Conservation (phyloP, 2,113 vertebrate genomes). For the Stigmatopora nigra region DNA sequence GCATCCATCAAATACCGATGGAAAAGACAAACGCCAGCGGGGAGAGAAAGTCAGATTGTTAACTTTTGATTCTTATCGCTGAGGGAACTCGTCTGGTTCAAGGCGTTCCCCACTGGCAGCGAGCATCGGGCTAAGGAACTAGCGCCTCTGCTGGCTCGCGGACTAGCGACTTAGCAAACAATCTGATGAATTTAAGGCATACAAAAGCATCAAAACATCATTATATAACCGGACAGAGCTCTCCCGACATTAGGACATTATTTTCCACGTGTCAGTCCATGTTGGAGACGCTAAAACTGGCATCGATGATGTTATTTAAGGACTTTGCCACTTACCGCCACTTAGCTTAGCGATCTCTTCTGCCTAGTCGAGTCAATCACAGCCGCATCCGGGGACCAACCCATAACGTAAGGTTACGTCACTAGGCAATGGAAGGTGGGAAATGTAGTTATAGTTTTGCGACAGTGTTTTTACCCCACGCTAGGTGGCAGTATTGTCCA, state of each 20-base stretch:
- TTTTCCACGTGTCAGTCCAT: background rate
- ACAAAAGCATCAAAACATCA: background rate
- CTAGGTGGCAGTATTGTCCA: conserved; percentile 34
- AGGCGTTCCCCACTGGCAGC: conserved; percentile 57
- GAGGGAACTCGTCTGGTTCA: conserved; percentile 30
- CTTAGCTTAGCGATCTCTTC: conserved; percentile 59
- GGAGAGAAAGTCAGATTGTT: background rate
- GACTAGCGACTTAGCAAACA: conserved; percentile 62
- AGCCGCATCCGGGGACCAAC: conserved; percentile 71
- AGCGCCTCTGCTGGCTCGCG: conserved; percentile 44
- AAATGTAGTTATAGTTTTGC: conserved; percentile 48
- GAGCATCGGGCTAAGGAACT: conserved; percentile 65
- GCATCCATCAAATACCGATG: background rate
- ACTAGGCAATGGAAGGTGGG: conserved; percentile 21
- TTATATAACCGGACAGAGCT: background rate
- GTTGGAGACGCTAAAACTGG: background rate
- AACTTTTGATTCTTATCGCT: background rate
- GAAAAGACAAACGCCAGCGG: background rate
- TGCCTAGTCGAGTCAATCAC: conserved; percentile 63
- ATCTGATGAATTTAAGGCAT: conserved; percentile 42
- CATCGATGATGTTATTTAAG: conserved; percentile 15
- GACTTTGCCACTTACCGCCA: conserved; percentile 63
- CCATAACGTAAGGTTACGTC: conserved; percentile 46
- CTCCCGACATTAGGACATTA: background rate
- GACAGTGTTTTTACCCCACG: background rate